Conservation (phyloP, 2,113 vertebrate genomes). For the Cyprinodon brontotheroides region DNA sequence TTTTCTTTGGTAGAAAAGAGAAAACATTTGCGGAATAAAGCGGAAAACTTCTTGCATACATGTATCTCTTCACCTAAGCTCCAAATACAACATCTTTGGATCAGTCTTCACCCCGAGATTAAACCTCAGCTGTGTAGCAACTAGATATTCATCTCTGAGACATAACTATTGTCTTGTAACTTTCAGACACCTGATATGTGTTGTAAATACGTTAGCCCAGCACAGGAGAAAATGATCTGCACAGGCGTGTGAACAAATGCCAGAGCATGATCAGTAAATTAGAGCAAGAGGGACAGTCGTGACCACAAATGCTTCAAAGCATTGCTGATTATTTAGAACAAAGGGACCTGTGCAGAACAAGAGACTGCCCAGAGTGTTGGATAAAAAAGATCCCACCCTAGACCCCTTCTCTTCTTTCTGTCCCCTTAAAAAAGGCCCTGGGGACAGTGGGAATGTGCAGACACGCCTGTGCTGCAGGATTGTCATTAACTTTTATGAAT, state of each 20-base stretch:
- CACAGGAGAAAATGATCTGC: conserved; percentile 34
- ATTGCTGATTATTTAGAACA: conserved; percentile 66
- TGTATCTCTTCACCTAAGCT: conserved; percentile 58
- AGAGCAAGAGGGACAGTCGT: conserved; percentile 51
- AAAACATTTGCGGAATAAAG: conserved; percentile 41
- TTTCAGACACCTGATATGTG: conserved; percentile 53
- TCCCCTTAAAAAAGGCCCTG: conserved; percentile 60
- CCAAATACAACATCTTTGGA: conserved; percentile 48
- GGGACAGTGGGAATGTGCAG: conserved; percentile 58
- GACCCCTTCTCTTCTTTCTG: conserved; percentile 38
- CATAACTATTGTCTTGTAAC: conserved; percentile 19
- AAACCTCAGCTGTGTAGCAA: conserved; percentile 39
- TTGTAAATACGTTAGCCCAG: conserved; percentile 39
- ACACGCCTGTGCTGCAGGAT: conserved; percentile 64
- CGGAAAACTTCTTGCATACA: conserved; percentile 42
- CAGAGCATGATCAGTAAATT: conserved; percentile 69
- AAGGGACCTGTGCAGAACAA: conserved; percentile 62
- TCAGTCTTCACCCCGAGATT: conserved; percentile 37
- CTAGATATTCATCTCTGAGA: conserved; percentile 15
- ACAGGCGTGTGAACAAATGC: conserved; percentile 53
- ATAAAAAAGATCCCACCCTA: conserved; percentile 67
- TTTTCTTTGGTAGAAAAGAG: conserved; percentile 53
- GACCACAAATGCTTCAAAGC: conserved; percentile 75
- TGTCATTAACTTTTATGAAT: conserved; percentile 22
- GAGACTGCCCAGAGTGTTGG: conserved; percentile 63